Evolutionary conservation across 2,888 invertebrate species (phyloP).

Genomic region (Pristionchus mayeri): DNA sequence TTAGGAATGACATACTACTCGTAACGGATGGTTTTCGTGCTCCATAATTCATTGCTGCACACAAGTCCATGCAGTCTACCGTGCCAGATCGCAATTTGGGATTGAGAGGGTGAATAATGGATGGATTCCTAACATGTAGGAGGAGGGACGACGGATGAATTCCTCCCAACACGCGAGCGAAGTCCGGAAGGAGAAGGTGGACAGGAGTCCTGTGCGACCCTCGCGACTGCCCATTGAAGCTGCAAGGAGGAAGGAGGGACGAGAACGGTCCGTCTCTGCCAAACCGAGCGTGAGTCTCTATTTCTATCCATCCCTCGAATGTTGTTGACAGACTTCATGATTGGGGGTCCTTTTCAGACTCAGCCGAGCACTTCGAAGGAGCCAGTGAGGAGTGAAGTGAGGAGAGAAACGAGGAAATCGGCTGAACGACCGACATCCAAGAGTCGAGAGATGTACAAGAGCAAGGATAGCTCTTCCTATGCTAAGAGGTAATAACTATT

Average conservation of each 20-base stretch:
- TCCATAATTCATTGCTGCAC: not conserved
- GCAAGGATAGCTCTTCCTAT: slow-evolving; percentile 21
- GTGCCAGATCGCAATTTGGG: not conserved
- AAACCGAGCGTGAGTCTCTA: slow-evolving; percentile 26
- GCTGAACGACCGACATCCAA: not conserved
- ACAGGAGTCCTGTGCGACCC: not conserved
- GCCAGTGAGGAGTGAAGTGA: slow-evolving; percentile 27
- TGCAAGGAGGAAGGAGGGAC: not conserved
- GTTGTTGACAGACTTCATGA: not conserved
- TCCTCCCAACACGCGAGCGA: slow-evolving; percentile 37
- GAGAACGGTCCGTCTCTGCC: slow-evolving; percentile 2
- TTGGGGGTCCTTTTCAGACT: not conserved
- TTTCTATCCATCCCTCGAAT: not conserved
- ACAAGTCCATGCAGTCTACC: not conserved
- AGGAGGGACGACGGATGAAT: slow-evolving; percentile 26
- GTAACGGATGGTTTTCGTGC: not conserved
- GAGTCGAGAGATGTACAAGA: not conserved
- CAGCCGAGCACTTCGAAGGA: slow-evolving; percentile 44
- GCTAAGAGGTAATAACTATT: not conserved
- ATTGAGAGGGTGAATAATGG: not conserved
- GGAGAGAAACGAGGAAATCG: not conserved
- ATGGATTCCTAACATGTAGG: slow-evolving; percentile 18
- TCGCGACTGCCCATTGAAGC: slow-evolving; percentile 11
- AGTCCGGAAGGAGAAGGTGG: not conserved
- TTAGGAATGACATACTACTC: not conserved